Evolutionary conservation across 2,113 vertebrate species (phyloP).

Genomic region (Carlito syrichta): DNA sequence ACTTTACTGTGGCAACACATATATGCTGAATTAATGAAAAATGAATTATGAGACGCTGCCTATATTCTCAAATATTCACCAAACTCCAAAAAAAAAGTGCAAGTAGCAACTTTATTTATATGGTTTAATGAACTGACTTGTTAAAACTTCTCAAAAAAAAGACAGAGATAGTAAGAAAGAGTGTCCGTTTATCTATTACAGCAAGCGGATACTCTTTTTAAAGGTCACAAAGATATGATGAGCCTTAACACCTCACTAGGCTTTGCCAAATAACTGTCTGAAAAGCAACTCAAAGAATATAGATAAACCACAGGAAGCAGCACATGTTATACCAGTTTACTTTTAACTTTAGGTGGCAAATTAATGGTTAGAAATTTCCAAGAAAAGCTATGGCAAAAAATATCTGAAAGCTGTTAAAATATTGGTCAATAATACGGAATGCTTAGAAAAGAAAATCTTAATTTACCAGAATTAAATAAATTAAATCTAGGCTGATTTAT

Average conservation of each 20-base stretch:
- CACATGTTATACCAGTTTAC: neutral
- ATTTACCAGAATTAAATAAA: neutral
- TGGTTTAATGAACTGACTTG: neutral
- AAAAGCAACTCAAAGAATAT: neutral
- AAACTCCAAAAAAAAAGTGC: conserved; percentile 23
- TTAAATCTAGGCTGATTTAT: neutral
- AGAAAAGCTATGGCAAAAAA: neutral
- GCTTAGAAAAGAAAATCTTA: neutral
- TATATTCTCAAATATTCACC: conserved; percentile 18
- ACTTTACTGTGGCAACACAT: neutral
- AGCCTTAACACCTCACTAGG: neutral
- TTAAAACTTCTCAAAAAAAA: neutral
- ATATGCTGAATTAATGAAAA: neutral
- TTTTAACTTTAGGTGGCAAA: conserved; percentile 42
- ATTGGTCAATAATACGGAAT: neutral
- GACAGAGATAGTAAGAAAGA: neutral
- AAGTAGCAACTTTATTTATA: neutral
- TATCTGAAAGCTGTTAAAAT: neutral
- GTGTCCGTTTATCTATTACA: conserved; percentile 44
- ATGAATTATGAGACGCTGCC: neutral
- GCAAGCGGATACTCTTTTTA: conserved; percentile 49
- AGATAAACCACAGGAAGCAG: neutral
- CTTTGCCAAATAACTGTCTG: neutral
- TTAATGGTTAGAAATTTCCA: neutral
- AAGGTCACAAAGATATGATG: conserved; percentile 53